Percentiles rank a stretch among this genome's conserved stretches.
Evolutionary conservation across 2,888 invertebrate species (phyloP).

Genomic region (Chrysodeixis includens): DNA sequence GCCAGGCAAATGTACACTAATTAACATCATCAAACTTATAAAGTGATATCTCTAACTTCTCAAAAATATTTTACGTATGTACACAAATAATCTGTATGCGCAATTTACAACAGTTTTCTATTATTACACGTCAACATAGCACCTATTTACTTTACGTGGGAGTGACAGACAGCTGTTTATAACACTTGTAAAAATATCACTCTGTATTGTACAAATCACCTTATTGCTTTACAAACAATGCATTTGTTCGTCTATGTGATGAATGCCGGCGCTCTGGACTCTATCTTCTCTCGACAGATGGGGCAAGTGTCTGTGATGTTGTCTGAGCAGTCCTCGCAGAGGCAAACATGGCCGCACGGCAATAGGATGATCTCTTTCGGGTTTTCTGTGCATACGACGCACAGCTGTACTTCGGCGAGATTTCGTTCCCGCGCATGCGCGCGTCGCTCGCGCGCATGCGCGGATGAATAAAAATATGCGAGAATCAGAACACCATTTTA

Average conservation of each 20-base stretch:
- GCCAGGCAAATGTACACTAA: conserved; percentile 23
- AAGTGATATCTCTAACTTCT: conserved; percentile 13
- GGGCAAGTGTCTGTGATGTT: conserved; percentile 93
- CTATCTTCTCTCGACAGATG: conserved; percentile 93
- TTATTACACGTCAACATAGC: conserved; percentile 13
- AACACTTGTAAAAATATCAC: conserved; percentile 28
- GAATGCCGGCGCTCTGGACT: conserved; percentile 93
- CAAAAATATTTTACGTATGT: conserved; percentile 17
- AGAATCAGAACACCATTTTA: too few relatives aligned
- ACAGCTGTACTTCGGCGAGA: conserved; percentile 91
- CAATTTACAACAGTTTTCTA: conserved; percentile 11
- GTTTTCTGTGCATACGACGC: conserved; percentile 96
- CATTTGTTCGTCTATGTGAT: conserved; percentile 88
- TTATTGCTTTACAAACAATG: background rate
- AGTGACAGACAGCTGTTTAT: conserved; percentile 9
- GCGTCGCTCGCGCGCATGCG: conserved; percentile 91
- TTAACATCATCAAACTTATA: conserved; percentile 13
- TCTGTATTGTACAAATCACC: conserved; percentile 20
- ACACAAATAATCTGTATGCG: conserved; percentile 11
- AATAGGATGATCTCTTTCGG: conserved; percentile 96
- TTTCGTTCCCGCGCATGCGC: conserved; percentile 90
- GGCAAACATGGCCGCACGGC: conserved; percentile 97
- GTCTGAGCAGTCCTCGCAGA: conserved; percentile 95
- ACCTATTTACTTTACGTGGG: conserved; percentile 9
- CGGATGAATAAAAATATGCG: too few relatives aligned